These are phyloP conservation scores for Monochamus saltuarius DNA, from an alignment of 1,140 invertebrate species.

Conservation along the genomic window DNA sequence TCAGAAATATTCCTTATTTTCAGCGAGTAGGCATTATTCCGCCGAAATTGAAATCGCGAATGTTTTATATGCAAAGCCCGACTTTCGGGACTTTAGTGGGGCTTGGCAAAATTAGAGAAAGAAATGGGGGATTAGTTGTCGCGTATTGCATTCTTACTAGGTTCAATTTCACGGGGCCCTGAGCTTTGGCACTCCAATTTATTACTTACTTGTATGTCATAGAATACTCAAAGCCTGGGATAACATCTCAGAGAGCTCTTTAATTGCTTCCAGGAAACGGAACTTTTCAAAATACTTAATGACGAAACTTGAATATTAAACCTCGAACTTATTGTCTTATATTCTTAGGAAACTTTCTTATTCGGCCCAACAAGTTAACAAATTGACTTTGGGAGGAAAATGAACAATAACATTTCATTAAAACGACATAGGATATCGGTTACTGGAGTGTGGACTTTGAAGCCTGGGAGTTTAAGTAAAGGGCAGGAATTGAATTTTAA, in stretches of 20 bases:
- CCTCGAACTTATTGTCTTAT: slow-evolving; percentile 9
- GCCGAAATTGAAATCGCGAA: slow-evolving; percentile 39
- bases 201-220: slow-evolving; percentile 25
- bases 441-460: too few species aligned
- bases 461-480: too few species aligned
- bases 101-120: slow-evolving; percentile 42
- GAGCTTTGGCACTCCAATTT: slow-evolving; percentile 30
- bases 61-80: slow-evolving; percentile 45
- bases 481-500: too few species aligned
- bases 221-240: neutral
- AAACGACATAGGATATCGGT: too few species aligned
- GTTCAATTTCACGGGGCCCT: slow-evolving; percentile 40
- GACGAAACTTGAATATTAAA: slow-evolving; percentile 7
- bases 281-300: slow-evolving; percentile 2
- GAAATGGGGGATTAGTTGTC: slow-evolving; percentile 44
- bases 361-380: too few species aligned
- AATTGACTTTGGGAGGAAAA: too few species aligned
- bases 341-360: slow-evolving; percentile 3
- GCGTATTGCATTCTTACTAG: slow-evolving; percentile 41
- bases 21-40: slow-evolving; percentile 17
- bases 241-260: neutral
- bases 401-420: too few species aligned
- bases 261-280: neutral
- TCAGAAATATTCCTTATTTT: too few species aligned
- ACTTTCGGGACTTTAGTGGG: slow-evolving; percentile 35